These are phyloP conservation scores for Eucriotettix oculatus DNA, from an alignment of 2,888 invertebrate species.

Conservation along the genomic window DNA sequence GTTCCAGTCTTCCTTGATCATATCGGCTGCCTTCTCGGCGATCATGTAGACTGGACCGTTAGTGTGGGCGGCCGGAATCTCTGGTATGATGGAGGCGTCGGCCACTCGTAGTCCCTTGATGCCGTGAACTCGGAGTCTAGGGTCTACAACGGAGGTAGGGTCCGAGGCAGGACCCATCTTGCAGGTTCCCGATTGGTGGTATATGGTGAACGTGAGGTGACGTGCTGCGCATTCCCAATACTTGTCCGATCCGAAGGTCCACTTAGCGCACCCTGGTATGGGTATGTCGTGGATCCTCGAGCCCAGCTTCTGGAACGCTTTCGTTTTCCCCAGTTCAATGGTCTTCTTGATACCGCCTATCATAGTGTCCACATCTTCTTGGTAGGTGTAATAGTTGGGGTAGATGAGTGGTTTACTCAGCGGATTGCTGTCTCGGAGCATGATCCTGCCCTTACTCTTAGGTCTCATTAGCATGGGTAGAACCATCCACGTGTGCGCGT, in stretches of 20 bases:
- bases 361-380: slow-evolving; percentile 21
- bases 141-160: slow-evolving; percentile 44
- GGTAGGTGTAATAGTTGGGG: slow-evolving; percentile 62
- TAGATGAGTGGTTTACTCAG: slow-evolving; percentile 53
- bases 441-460: slow-evolving; percentile 48
- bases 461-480: slow-evolving; percentile 58
- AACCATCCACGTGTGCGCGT: slow-evolving; percentile 26
- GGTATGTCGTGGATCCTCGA: slow-evolving; percentile 34
- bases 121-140: slow-evolving; percentile 44
- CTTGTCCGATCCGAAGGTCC: slow-evolving; percentile 41
- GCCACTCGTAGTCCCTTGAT: slow-evolving; percentile 50
- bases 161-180: slow-evolving; percentile 44
- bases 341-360: slow-evolving; percentile 34
- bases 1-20: slow-evolving; percentile 42
- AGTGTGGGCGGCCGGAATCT: slow-evolving; percentile 58
- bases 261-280: slow-evolving; percentile 38
- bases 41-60: slow-evolving; percentile 67
- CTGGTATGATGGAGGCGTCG: slow-evolving; percentile 67
- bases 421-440: slow-evolving; percentile 53
- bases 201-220: slow-evolving; percentile 50
- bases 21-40: slow-evolving; percentile 59
- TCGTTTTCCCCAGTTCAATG: slow-evolving; percentile 30
- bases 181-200: slow-evolving; percentile 49
- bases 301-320: slow-evolving; percentile 37
- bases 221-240: slow-evolving; percentile 53